Conservation (phyloP, 2,888 invertebrate species). For the Ennomos erosarius region DNA sequence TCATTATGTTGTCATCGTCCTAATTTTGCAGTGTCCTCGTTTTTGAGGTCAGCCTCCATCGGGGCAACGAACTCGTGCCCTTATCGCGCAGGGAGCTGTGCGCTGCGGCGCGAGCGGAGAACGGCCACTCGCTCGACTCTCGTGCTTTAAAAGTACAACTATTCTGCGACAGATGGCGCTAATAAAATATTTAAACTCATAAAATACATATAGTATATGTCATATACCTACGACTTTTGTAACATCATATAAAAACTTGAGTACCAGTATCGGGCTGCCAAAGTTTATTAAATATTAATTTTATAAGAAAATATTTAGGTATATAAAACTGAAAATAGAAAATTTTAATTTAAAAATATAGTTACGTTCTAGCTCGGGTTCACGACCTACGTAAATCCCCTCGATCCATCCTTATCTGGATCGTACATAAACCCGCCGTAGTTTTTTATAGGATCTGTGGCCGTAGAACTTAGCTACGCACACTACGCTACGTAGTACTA, state of each 20-base stretch:
- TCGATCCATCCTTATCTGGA: slow-evolving; percentile 58
- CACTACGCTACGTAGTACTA: too few relatives aligned
- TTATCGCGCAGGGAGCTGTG: slow-evolving; percentile 76
- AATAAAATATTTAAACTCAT: slow-evolving; percentile 18
- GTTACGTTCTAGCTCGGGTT: slow-evolving; percentile 37
- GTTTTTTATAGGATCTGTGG: slow-evolving; percentile 57
- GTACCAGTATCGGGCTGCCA: slow-evolving; percentile 1
- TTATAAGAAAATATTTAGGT: slow-evolving; percentile 10
- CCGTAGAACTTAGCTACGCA: too few relatives aligned
- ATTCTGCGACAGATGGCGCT: slow-evolving; percentile 75
- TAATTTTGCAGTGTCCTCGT: slow-evolving; percentile 89
- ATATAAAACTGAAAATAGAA: slow-evolving; percentile 20
- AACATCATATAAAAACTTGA: slow-evolving; percentile 19
- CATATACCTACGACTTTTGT: slow-evolving; percentile 4
- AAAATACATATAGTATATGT: not conserved
- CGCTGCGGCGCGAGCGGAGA: slow-evolving; percentile 54
- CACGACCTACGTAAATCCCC: slow-evolving; percentile 54
- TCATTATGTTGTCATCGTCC: slow-evolving; percentile 84
- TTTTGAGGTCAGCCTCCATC: slow-evolving; percentile 88
- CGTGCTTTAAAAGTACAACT: slow-evolving; percentile 48
- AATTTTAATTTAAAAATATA: slow-evolving; percentile 26
- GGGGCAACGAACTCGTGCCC: slow-evolving; percentile 85
- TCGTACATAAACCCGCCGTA: slow-evolving; percentile 46
- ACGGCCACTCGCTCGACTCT: slow-evolving; percentile 46
- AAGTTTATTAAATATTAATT: not conserved